Evolutionary conservation across 2,113 vertebrate genomes (phyloP).

Genomic region (Eidolon helvum): DNA sequence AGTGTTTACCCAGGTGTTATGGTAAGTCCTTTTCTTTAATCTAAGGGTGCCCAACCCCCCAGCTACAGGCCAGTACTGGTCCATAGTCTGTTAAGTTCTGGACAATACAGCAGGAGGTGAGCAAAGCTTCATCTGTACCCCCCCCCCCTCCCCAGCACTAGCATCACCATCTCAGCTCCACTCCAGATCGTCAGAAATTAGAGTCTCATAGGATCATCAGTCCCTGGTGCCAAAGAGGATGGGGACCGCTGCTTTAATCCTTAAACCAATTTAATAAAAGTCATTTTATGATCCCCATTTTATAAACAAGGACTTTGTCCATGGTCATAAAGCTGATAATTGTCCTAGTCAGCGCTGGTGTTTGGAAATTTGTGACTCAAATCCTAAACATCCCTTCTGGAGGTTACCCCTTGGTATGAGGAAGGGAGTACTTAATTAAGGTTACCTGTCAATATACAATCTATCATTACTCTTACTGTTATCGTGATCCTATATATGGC

Average conservation of each 20-base stretch:
- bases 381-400: neutral
- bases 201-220: too few species aligned
- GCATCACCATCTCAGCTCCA: too few species aligned
- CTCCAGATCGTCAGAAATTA: too few species aligned
- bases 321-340: neutral
- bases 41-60: too few species aligned
- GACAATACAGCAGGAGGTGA: too few species aligned
- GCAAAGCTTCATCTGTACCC: too few species aligned
- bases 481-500: neutral
- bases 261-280: neutral
- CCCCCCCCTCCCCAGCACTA: too few species aligned
- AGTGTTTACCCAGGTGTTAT: neutral
- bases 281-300: neutral
- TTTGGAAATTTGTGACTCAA: neutral
- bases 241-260: neutral
- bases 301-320: neutral
- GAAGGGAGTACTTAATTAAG: neutral
- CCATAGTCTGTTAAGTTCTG: too few species aligned
- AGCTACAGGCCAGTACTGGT: too few species aligned
- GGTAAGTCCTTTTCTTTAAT: neutral
- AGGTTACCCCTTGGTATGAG: neutral
- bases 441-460: neutral
- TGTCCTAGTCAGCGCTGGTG: neutral
- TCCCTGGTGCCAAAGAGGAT: too few species aligned
- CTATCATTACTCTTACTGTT: neutral